Evolutionary conservation across 2,797 vertebrate species (phyloP).

Genomic region (Lacerta agilis): DNA sequence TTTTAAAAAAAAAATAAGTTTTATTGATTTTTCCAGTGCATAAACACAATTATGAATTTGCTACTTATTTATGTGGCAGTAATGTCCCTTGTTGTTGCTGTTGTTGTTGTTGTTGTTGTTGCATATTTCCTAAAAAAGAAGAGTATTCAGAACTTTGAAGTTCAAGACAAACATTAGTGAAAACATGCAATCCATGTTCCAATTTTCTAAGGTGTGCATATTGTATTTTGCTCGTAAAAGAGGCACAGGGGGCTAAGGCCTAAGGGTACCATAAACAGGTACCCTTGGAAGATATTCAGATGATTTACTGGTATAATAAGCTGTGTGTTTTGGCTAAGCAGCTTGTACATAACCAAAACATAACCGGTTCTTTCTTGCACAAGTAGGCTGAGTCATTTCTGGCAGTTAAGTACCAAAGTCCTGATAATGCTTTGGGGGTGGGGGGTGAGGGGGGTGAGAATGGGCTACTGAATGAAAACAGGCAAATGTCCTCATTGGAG

Average conservation of each 20-base stretch:
- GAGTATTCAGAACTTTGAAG: background rate
- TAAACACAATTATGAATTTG: background rate
- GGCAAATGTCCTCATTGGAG: background rate
- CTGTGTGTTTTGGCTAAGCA: background rate
- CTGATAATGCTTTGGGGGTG: conserved; percentile 7
- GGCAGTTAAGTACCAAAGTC: conserved; percentile 2
- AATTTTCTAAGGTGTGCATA: background rate
- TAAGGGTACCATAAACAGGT: background rate
- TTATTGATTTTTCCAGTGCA: too few relatives aligned
- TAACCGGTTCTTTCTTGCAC: conserved; percentile 3
- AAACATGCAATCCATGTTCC: background rate
- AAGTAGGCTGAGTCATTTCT: conserved; percentile 8
- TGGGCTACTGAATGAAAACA: background rate
- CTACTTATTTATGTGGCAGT: background rate
- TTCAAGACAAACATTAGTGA: background rate
- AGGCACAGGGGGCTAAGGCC: background rate
- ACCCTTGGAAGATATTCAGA: background rate
- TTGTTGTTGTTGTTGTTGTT: too few relatives aligned
- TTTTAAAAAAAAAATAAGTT: too few relatives aligned
- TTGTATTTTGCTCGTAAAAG: background rate
- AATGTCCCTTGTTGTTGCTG: background rate
- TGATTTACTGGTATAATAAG: background rate
- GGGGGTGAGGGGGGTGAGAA: background rate
- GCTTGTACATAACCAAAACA: conserved; percentile 15
- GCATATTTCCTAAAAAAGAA: background rate